Conservation (phyloP, 2,888 invertebrate species). For the Penaeus monodon region DNA sequence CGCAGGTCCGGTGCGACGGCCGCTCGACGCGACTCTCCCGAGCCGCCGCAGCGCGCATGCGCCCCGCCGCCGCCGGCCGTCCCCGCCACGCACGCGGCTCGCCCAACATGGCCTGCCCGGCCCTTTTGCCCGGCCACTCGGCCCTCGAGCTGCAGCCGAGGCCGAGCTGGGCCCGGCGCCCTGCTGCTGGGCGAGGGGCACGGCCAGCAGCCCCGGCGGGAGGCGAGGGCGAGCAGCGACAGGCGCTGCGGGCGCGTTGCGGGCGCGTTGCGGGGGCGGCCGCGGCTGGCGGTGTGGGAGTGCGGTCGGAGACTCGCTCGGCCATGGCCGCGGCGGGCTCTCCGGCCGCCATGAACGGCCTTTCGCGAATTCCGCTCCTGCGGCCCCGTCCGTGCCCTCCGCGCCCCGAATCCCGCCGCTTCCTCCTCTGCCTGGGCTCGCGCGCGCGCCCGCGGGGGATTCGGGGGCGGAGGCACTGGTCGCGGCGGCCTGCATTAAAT, state of each 20-base stretch:
- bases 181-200: background rate
- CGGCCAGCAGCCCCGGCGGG: too few relatives aligned
- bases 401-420: background rate
- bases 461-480: too few relatives aligned
- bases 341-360: constrained; percentile 29
- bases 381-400: background rate
- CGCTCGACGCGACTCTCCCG: constrained; percentile 57
- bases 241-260: background rate
- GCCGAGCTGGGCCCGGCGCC: too few relatives aligned
- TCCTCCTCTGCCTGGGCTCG: too few relatives aligned
- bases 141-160: too few relatives aligned
- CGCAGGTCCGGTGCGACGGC: constrained; percentile 62
- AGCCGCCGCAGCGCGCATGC: constrained; percentile 56
- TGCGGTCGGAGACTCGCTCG: constrained; percentile 33
- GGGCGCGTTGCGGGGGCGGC: constrained; percentile 47
- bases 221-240: background rate
- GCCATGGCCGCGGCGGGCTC: constrained; percentile 45
- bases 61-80: constrained; percentile 31
- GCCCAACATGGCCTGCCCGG: background rate
- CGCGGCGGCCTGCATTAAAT: too few relatives aligned
- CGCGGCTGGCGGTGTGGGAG: constrained; percentile 48
- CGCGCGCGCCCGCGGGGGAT: too few relatives aligned
- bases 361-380: constrained; percentile 6
- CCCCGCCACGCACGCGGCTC: constrained; percentile 50
- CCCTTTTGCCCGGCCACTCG: background rate